Percentiles rank a stretch among this genome's conserved stretches.
Conservation (phyloP, 2,888 invertebrate species). For the Vannuccia rotundouncinata region DNA sequence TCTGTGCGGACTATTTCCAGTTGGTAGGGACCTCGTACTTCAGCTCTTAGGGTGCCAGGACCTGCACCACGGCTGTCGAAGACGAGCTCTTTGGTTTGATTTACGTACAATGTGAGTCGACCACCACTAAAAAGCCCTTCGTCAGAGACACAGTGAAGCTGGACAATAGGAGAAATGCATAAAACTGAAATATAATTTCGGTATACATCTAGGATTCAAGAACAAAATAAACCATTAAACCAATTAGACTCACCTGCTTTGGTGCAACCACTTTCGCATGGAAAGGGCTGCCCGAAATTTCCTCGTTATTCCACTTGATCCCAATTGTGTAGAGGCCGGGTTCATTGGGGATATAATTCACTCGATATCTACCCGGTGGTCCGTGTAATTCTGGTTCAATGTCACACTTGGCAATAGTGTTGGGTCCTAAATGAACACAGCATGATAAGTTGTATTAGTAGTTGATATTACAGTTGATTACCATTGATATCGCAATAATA, state of each 20-base stretch:
- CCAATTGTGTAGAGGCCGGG: conserved; percentile 23
- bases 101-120: neutral
- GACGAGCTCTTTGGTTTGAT: neutral
- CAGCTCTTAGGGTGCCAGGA: conserved; percentile 5
- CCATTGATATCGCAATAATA: no score
- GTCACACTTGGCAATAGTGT: conserved; percentile 61
- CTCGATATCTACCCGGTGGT: conserved; percentile 59
- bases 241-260: neutral
- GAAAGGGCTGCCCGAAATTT: neutral
- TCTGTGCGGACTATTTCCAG: neutral
- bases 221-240: neutral
- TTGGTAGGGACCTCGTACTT: conserved; percentile 24
- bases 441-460: no score
- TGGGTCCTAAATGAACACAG: no score
- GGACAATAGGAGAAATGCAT: neutral
- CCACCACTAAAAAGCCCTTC: neutral
- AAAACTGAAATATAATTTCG: neutral
- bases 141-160: neutral
- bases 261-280: conserved; percentile 11
- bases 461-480: no score
- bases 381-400: conserved; percentile 58
- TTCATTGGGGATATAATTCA: conserved; percentile 7
- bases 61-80: neutral
- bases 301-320: conserved; percentile 20
- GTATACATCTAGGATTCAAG: neutral